Conservation (phyloP, 2,113 vertebrate genomes). For the Tragelaphus buxtoni region DNA sequence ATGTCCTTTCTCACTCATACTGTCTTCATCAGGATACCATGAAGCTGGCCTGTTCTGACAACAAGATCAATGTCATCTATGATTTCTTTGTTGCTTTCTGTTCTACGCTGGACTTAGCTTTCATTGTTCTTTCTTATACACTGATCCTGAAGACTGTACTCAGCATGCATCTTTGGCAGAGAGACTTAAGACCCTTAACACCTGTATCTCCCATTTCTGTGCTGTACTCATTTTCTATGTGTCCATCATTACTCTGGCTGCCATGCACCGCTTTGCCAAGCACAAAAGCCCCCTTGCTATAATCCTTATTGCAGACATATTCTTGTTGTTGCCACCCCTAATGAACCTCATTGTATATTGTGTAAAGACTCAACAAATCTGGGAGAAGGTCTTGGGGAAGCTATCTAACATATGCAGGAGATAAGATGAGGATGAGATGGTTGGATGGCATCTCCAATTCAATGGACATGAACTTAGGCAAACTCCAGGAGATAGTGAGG, state of each 20-base stretch:
- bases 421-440: not conserved
- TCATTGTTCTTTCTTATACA: conserved; percentile 32
- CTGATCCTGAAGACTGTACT: conserved; percentile 18
- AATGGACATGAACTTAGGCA: not conserved
- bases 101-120: not conserved
- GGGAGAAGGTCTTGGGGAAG: conserved; percentile 33
- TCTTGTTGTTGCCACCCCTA: conserved; percentile 47
- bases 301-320: conserved; percentile 49
- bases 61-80: conserved; percentile 11
- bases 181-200: not conserved
- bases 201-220: conserved; percentile 21
- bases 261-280: not conserved
- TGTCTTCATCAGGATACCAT: conserved; percentile 32
- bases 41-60: conserved; percentile 36
- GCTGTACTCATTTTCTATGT: conserved; percentile 39
- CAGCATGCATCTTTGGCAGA: not conserved
- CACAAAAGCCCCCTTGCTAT: not conserved
- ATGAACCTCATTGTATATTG: conserved; percentile 64
- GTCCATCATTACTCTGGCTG: not conserved
- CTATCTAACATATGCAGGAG: not conserved
- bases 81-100: not conserved
- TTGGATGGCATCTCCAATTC: not conserved
- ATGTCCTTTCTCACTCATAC: conserved; percentile 27
- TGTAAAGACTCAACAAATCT: conserved; percentile 56
- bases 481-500: not conserved